Evolutionary conservation across 2,113 vertebrate species (phyloP).

Genomic region (Pristiophorus japonicus): DNA sequence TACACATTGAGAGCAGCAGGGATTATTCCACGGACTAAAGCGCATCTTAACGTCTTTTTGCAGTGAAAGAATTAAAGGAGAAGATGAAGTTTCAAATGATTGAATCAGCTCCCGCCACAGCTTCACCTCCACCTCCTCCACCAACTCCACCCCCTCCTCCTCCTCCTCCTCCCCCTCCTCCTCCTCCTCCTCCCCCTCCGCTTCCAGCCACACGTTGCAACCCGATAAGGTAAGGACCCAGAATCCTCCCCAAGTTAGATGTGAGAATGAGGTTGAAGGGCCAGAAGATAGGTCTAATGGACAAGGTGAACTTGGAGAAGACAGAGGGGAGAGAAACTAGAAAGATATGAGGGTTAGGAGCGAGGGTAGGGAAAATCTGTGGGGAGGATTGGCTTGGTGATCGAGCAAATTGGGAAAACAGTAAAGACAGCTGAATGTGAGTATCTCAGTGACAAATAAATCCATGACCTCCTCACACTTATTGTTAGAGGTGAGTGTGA

Average conservation of each 20-base stretch:
- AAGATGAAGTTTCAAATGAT: conserved; percentile 42
- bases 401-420: neutral
- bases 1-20: neutral
- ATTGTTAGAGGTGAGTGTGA: neutral
- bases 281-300: neutral
- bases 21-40: neutral
- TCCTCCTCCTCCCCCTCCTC: conserved; percentile 56
- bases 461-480: neutral
- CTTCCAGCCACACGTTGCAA: conserved; percentile 64
- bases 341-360: neutral
- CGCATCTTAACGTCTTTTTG: neutral
- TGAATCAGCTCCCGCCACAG: conserved; percentile 40
- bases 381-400: too few species aligned
- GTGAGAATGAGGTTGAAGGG: neutral
- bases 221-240: conserved; percentile 58
- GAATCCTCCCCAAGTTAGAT: neutral
- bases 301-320: neutral
- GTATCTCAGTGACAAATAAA: neutral
- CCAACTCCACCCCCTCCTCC: conserved; percentile 56
- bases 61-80: conserved; percentile 59
- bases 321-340: neutral
- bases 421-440: neutral
- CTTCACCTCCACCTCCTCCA: conserved; percentile 53
- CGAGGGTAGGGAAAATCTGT: neutral
- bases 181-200: conserved; percentile 57